Percentiles rank a stretch among this genome's conserved stretches.
These are phyloP conservation scores for Aricia artaxerxes DNA, from an alignment of 2,888 invertebrate genomes.

Conservation along the genomic window DNA sequence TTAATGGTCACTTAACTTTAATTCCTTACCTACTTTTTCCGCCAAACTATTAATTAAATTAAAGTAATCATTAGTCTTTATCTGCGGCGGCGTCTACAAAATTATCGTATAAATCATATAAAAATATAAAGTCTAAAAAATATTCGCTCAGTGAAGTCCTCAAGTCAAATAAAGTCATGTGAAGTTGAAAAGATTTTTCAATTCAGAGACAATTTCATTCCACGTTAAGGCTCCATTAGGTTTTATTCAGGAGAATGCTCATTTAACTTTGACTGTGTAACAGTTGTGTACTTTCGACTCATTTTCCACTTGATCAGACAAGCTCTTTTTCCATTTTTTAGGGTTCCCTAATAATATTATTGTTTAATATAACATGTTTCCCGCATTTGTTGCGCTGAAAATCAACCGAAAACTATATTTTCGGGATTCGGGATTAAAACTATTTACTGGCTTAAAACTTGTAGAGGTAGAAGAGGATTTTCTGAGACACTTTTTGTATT, in stretches of 20 bases:
- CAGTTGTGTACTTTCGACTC: slow-evolving; percentile 56
- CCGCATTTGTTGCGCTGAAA: too few relatives aligned
- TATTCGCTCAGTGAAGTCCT: background rate
- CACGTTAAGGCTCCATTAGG: slow-evolving; percentile 26
- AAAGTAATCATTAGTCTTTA: too few relatives aligned
- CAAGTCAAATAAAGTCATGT: slow-evolving; percentile 7
- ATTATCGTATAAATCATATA: background rate
- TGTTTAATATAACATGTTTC: too few relatives aligned
- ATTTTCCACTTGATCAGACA: slow-evolving; percentile 70
- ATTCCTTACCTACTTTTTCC: too few relatives aligned
- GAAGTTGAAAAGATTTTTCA: slow-evolving; percentile 20
- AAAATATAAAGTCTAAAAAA: background rate
- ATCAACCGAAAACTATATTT: too few relatives aligned
- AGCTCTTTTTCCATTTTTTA: slow-evolving; percentile 49
- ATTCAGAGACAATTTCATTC: slow-evolving; percentile 18
- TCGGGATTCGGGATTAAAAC: too few relatives aligned
- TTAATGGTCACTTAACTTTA: too few relatives aligned
- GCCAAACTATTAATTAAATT: too few relatives aligned
- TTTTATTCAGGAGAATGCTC: slow-evolving; percentile 26
- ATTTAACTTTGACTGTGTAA: slow-evolving; percentile 34
- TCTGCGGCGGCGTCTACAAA: too few relatives aligned
- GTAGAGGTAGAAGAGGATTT: too few relatives aligned
- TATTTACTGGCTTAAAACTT: too few relatives aligned
- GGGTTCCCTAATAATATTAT: slow-evolving; percentile 37
- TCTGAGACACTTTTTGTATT: too few relatives aligned